Evolutionary conservation across 92 coral and sea anemone species (phyloP), one percentile per base, ranked within the genome.

Genomic region (Pocillopora grandis): DNA sequence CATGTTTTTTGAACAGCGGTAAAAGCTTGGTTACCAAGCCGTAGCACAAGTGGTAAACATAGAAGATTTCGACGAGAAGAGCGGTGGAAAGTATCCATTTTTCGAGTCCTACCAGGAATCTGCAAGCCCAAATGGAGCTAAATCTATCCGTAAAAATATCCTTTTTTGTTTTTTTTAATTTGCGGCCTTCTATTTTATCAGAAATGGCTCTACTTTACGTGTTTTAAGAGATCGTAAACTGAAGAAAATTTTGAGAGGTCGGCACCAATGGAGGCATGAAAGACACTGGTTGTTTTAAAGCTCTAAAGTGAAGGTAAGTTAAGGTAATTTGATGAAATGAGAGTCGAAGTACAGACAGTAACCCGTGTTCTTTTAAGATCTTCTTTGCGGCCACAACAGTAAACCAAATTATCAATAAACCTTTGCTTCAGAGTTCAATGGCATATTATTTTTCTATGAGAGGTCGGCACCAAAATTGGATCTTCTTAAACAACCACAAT

Each of bases 171-270:
- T 27, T 19, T 48, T 23, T n/a, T 20, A 61, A 78, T 78, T 12
- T 42, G 72, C 72, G 35, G 71, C 72, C 33, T 62, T n/a, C 72
- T 64, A 31, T 19, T 78, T 78, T 42, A 64, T 66, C 72, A 27
- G 49, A 23, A 42, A 78, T 64, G 14, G 82, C 9, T 64, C 49
- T 78, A 12, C 52, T 78, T 78, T 48, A 65, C 62, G 48, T 65
- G n/a, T 65, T 76, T 66, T 11, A 66, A 27, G 56, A 48, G 84
- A 80, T 80, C 65, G 73, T 65, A 80, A 80, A 15, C 10, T 80
- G 84, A 80, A 12, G 84, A 67, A 80, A 67, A 66, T 52, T 67
- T 80, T 80, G 76, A 67, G 79, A 76, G 76, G 76, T 80, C 84
- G 73, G 84, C 56, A 78, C 52, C 82, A 57, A 21, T 78, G 20